Evolutionary conservation across 2,113 vertebrate genomes (phyloP).

Genomic region (Nanger granti): DNA sequence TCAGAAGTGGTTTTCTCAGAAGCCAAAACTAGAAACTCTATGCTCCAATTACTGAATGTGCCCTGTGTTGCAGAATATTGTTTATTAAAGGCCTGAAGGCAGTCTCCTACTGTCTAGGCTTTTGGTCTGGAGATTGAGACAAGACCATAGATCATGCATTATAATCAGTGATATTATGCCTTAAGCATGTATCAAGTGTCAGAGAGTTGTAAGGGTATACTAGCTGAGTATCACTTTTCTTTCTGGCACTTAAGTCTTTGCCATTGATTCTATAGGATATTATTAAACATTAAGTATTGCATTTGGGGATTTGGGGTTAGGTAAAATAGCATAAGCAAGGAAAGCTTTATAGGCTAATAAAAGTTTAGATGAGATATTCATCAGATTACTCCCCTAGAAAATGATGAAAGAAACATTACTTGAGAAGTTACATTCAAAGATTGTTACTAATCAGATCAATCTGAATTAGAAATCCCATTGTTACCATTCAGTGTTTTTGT

Average conservation of each 20-base stretch:
- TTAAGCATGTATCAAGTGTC: background rate
- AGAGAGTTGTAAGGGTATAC: background rate
- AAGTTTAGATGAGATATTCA: conserved; percentile 59
- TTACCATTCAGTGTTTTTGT: background rate
- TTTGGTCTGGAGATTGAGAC: background rate
- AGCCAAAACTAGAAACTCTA: background rate
- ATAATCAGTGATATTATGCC: background rate
- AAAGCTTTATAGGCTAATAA: conserved; percentile 51
- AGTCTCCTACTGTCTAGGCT: background rate
- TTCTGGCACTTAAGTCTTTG: background rate
- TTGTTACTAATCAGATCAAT: conserved; percentile 61
- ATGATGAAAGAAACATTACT: conserved; percentile 54
- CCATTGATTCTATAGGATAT: background rate
- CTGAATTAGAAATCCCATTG: conserved; percentile 35
- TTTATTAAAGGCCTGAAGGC: background rate
- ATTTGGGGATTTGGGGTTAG: conserved; percentile 4
- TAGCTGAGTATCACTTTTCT: background rate
- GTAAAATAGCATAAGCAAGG: conserved; percentile 32
- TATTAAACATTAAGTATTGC: conserved; percentile 42
- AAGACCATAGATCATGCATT: conserved; percentile 27
- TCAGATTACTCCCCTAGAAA: conserved; percentile 42
- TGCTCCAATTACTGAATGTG: background rate
- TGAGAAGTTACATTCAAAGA: conserved; percentile 53
- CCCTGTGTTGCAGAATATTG: background rate
- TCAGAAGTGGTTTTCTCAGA: conserved; percentile 34